These are phyloP conservation scores for Xanthorhoe spadicearia DNA, from an alignment of 2,888 invertebrate genomes.

Conservation along the genomic window DNA sequence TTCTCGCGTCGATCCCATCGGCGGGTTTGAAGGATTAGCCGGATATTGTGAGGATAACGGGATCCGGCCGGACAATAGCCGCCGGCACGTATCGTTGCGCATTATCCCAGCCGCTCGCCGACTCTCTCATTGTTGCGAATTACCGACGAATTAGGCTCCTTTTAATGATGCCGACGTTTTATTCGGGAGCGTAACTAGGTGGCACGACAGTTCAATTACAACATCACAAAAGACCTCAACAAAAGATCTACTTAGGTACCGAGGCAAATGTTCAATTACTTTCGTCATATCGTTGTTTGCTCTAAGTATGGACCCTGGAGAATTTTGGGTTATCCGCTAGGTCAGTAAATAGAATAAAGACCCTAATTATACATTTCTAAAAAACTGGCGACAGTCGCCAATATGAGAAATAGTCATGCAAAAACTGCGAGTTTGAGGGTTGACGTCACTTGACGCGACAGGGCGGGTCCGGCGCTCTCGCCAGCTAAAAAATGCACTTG, in stretches of 20 bases:
- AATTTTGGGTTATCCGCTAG: constrained; percentile 61
- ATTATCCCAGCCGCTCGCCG: constrained; percentile 71
- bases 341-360: constrained; percentile 73
- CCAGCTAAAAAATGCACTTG: constrained; percentile 68
- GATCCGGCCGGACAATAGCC: constrained; percentile 65
- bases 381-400: constrained; percentile 82
- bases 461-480: constrained; percentile 70
- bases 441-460: constrained; percentile 82
- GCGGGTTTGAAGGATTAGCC: constrained; percentile 80
- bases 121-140: constrained; percentile 73
- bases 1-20: constrained; percentile 73
- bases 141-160: constrained; percentile 79
- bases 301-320: no score
- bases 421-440: constrained; percentile 71
- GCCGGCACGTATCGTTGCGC: constrained; percentile 77
- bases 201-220: constrained; percentile 66
- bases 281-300: constrained; percentile 44
- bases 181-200: constrained; percentile 80
- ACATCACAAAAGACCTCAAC: constrained; percentile 47
- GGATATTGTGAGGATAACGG: constrained; percentile 76
- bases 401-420: constrained; percentile 76
- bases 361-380: constrained; percentile 76
- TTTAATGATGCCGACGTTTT: constrained; percentile 65
- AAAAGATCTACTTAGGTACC: constrained; percentile 27
- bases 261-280: constrained; percentile 42